Base-by-base conservation (phyloP, 37 sponge, comb jelly and placozoan species). In the Ianthella basta region DNA sequence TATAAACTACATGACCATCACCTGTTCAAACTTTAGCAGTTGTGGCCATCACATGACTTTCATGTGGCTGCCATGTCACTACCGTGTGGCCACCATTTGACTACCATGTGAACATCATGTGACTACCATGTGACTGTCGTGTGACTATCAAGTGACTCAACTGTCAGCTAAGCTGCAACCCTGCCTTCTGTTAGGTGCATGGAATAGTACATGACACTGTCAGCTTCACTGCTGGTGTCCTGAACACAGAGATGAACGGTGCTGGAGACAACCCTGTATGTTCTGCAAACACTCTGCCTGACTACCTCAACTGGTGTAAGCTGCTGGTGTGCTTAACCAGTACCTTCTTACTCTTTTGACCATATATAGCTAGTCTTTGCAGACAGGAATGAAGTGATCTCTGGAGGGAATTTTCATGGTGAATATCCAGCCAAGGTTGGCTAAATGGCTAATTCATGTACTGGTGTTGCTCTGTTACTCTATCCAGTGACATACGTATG, bases 381-480 rank as follows among this genome's bases (percentile, higher is more conserved):
- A 20, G 83, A 88, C 12, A 61, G 89, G 41, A 68, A 77, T 36
- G 91, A 88, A 74, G 85, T 91, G 56, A 87, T 98, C 20, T 94
- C 93, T 33, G 95, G 95, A 64, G 99, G 99, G 5, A 96, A 98
- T 80, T 98, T 98, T 89, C 99, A 98, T 74, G 99, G 99, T 35
- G 97, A 98, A 63, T 98, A 98, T 81, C 99, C 99, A 29, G 99
- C 99, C 25, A 98, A 98, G 91, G 95, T 95, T 24, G 57, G 78
- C 0, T 15, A 81, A 55, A 38, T 34, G 32, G 25, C 12, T 38
- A 16, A 38, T 34, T 24, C 56, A 0, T 55, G 40, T 21, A 4
- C 56, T 56, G 23, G 44, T 61, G 34, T 70, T 19, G 25, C n/a
- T n/a, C n/a, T n/a, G n/a, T n/a, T n/a, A n/a, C n/a, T n/a, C n/a